phyloP scores from a whole-genome alignment of 2,113 vertebrate species.

The Paedocypris sp. region DNA sequence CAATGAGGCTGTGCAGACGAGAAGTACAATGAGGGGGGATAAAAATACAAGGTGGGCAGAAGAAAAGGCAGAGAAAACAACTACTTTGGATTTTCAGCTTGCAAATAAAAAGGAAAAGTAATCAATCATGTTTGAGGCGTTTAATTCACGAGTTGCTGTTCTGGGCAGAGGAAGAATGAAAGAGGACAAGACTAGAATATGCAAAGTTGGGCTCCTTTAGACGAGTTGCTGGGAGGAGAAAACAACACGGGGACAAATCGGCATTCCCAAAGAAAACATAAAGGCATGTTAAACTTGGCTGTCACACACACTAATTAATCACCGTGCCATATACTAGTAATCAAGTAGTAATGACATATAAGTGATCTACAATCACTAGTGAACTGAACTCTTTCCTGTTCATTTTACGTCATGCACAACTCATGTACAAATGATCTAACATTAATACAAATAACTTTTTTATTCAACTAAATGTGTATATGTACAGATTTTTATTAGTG shows the following conservation, averaged over 20 bases:
- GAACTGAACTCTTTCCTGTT: too few relatives aligned
- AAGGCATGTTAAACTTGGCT: conserved; percentile 63
- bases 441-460: too few relatives aligned
- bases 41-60: conserved; percentile 23
- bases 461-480: too few relatives aligned
- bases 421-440: too few relatives aligned
- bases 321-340: conserved; percentile 68
- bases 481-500: too few relatives aligned
- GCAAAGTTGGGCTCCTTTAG: conserved; percentile 58
- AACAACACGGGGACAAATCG: conserved; percentile 52
- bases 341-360: conserved; percentile 80
- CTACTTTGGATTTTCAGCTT: conserved; percentile 68
- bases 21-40: conserved; percentile 36
- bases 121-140: conserved; percentile 79
- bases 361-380: too few relatives aligned
- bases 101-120: conserved; percentile 78
- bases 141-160: conserved; percentile 62
- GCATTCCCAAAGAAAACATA: conserved; percentile 51
- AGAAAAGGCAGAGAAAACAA: conserved; percentile 47
- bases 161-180: conserved; percentile 70
- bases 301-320: conserved; percentile 82
- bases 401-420: conserved; percentile 51
- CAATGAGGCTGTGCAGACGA: conserved; percentile 56
- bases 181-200: conserved; percentile 79
- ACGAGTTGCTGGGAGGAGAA: conserved; percentile 27